Conservation (phyloP, 2,113 vertebrate species). For the Megalops atlanticus region DNA sequence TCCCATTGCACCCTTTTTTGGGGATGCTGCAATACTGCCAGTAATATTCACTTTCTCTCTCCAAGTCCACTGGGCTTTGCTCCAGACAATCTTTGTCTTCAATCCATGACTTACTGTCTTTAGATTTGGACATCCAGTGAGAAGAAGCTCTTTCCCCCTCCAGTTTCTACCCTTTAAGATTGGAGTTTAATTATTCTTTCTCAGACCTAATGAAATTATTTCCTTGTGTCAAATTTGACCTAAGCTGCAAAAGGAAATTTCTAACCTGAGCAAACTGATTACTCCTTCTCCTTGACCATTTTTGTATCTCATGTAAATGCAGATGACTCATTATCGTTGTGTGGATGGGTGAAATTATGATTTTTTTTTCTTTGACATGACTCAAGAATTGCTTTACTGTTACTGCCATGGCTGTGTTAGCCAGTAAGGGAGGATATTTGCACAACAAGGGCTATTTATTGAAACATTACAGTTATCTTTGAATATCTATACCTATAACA, state of each 20-base stretch:
- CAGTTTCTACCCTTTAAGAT: neutral
- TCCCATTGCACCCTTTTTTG: constrained; percentile 24
- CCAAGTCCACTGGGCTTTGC: constrained; percentile 54
- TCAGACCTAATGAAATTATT: neutral
- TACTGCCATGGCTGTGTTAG: neutral
- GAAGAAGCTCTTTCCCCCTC: neutral
- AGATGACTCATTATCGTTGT: neutral
- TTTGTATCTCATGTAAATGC: neutral
- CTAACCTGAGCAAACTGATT: neutral
- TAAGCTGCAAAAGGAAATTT: neutral
- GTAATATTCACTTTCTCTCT: constrained; percentile 3
- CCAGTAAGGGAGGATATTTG: neutral
- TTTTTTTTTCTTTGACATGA: neutral
- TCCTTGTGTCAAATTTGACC: neutral
- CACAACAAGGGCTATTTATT: neutral
- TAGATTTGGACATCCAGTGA: constrained; percentile 5
- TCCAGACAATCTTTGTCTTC: constrained; percentile 55
- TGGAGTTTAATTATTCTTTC: neutral
- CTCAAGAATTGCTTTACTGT: neutral
- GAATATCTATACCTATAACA: neutral
- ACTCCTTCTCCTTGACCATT: neutral
- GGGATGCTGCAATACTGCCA: constrained; percentile 24
- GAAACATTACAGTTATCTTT: neutral
- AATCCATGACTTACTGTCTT: constrained; percentile 18
- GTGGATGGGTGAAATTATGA: neutral